Percentiles rank a stretch among this genome's conserved stretches.
These are phyloP conservation scores for Acanthis flammea DNA, from an alignment of 2,797 vertebrate species.

Conservation along the genomic window DNA sequence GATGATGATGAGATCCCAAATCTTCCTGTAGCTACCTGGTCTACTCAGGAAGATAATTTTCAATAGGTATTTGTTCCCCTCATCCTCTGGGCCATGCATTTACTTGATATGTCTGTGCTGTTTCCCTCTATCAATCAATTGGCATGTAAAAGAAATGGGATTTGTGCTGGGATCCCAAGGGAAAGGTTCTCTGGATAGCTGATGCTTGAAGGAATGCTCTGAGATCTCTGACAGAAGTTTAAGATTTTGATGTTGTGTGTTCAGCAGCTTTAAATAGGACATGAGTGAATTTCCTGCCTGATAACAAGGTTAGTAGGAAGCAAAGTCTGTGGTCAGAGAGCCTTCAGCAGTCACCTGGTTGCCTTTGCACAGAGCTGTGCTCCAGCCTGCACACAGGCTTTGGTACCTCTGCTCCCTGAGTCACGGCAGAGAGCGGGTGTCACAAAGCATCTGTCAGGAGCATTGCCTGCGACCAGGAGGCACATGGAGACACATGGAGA, in stretches of 20 bases:
- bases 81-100: not conserved
- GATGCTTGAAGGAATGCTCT: not conserved
- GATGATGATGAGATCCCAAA: not conserved
- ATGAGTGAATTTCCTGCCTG: not conserved
- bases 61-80: not conserved
- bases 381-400: not conserved
- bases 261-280: not conserved
- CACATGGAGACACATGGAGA: not conserved
- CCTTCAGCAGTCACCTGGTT: not conserved
- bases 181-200: not conserved
- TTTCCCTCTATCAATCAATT: not conserved
- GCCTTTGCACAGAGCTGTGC: not conserved
- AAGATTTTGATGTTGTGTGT: not conserved
- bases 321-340: not conserved
- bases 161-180: not conserved
- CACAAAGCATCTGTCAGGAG: not conserved
- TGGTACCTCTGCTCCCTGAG: rapidly evolving
- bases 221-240: not conserved
- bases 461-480: not conserved
- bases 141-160: not conserved
- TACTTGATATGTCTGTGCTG: not conserved
- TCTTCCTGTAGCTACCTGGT: not conserved
- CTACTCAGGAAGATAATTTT: not conserved
- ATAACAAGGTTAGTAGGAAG: not conserved
- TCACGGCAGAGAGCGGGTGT: not conserved